Evolutionary conservation across 2,113 vertebrate species (phyloP).

Genomic region (Cochlearius cochlearius): DNA sequence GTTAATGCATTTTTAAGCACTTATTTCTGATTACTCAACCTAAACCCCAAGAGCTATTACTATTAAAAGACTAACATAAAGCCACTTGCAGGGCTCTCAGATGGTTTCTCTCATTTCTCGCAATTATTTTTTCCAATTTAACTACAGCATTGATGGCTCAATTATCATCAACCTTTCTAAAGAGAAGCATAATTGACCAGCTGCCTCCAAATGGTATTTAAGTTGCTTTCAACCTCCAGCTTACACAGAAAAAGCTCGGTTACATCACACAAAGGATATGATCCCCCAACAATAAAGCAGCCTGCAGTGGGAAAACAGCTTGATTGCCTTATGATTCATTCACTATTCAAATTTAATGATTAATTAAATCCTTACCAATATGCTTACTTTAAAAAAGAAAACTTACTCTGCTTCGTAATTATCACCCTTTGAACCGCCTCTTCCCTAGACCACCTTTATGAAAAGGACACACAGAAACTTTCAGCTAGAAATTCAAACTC

Average conservation of each 20-base stretch:
- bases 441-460: neutral
- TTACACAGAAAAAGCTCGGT: neutral
- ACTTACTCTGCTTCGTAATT: neutral
- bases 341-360: neutral
- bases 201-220: neutral
- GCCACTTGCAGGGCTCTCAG: neutral
- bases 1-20: neutral
- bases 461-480: neutral
- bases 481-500: neutral
- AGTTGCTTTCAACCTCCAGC: neutral
- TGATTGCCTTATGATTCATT: neutral
- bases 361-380: neutral
- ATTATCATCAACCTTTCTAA: neutral
- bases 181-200: neutral
- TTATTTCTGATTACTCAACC: neutral
- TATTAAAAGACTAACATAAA: neutral
- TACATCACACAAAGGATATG: neutral
- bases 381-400: neutral
- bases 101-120: neutral
- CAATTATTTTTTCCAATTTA: neutral
- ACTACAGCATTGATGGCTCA: neutral
- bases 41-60: neutral
- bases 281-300: neutral
- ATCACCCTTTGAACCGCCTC: neutral
- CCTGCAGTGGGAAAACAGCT: neutral